phyloP scores from a whole-genome alignment of 2,797 vertebrate genomes.

The Diglossa cyanea region DNA sequence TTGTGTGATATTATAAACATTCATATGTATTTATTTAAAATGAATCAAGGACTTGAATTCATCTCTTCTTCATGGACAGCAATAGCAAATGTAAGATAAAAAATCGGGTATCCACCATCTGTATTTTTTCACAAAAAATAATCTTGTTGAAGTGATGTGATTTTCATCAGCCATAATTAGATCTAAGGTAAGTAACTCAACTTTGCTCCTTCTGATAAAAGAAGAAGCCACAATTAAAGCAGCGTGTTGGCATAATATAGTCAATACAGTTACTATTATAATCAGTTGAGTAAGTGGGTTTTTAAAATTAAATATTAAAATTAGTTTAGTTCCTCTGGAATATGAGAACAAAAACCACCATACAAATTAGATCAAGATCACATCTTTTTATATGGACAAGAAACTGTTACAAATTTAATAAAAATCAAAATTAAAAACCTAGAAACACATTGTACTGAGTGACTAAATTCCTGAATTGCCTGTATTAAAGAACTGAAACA shows the following conservation, averaged over 20 bases:
- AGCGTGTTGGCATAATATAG: neutral
- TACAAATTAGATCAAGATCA: neutral
- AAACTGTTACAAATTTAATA: neutral
- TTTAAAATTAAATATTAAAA: conserved; percentile 12
- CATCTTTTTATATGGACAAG: neutral
- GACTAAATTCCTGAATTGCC: neutral
- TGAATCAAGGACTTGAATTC: neutral
- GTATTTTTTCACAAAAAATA: neutral
- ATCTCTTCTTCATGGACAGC: neutral
- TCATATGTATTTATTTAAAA: neutral
- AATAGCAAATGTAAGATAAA: neutral
- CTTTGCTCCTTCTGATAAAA: neutral
- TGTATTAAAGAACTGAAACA: neutral
- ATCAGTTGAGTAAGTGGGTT: neutral
- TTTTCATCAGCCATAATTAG: neutral
- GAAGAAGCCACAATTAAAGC: neutral
- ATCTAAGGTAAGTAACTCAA: neutral
- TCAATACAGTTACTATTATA: neutral
- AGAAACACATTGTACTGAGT: neutral
- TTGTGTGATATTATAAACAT: neutral
- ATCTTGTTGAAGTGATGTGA: neutral
- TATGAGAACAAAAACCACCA: neutral
- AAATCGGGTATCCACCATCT: neutral
- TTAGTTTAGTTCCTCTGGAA: neutral
- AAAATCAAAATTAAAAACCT: neutral